A percentile compares a stretch with the other conserved stretches of the same genome.
phyloP scores from a whole-genome alignment of 2,113 vertebrate species.

The Hystrix brachyura region DNA sequence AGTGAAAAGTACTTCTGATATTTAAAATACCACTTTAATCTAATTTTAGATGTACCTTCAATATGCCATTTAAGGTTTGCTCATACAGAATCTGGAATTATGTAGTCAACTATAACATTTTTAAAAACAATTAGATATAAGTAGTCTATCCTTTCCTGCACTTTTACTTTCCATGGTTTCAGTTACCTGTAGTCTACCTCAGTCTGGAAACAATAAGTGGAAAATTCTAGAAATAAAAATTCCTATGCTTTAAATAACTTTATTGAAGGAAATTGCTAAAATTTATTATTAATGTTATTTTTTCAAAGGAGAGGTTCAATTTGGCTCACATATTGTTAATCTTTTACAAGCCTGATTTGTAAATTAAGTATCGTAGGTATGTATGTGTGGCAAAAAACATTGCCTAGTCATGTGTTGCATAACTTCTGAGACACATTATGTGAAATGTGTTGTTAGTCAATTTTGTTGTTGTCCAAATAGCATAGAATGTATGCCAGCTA shows the following conservation, averaged over 20 bases:
- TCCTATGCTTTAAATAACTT: background rate
- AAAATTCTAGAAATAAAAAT: background rate
- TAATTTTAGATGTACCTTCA: background rate
- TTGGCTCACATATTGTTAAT: background rate
- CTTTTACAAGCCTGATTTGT: background rate
- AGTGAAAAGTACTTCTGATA: background rate
- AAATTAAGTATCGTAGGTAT: background rate
- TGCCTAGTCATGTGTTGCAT: background rate
- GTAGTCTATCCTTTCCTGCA: background rate
- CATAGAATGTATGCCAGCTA: background rate
- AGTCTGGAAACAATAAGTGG: background rate
- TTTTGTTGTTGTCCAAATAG: background rate
- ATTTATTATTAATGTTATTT: background rate
- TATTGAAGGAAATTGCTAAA: background rate
- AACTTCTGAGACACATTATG: background rate
- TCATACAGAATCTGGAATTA: background rate
- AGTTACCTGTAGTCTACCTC: background rate
- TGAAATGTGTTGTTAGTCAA: background rate
- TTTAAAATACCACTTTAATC: constrained; percentile 51
- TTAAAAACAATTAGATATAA: background rate
- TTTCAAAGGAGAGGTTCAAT: background rate
- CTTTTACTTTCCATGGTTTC: background rate
- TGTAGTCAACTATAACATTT: background rate
- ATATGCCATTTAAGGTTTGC: background rate
- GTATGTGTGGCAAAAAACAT: background rate